Evolutionary conservation across 1,140 invertebrate genomes (phyloP), one percentile per base, ranked within the genome.

Genomic region (Nasonia vitripennis): DNA sequence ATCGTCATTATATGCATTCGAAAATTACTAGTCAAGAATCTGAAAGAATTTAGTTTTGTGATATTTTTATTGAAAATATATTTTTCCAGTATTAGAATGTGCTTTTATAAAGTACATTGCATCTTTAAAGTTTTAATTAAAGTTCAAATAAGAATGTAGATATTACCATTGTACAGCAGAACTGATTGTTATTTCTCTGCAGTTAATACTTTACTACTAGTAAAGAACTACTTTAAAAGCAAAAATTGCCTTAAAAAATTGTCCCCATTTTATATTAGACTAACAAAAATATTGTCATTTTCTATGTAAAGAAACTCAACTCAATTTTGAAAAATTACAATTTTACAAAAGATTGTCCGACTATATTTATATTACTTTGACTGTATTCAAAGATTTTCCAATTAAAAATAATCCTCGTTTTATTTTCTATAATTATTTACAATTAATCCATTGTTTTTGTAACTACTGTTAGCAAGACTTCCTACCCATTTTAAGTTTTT

Each of bases 401-500:
- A 83, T 83, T 83, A 83, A 83, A 82, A 73, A 75, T 27, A 83
- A n/a, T 62, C 27, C 51, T 83, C 20, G 77, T 45, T 77, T 78
- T 74, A 51, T 9, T 82, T 83, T 78, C 27, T 75, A 85, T 14
- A 71, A 79, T 81, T 81, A 81, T 85, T 84, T 74, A 84, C 51
- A 84, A 73, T 55, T 79, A 41, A 37, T 84, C 45, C 41, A 79
- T 67, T 10, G 31, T 84, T 84, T 78, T 77, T 84, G 70, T 78
- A 51, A 75, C 9, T 55, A 51, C 79, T 73, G 55, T 55, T 41
- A 73, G 37, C n/a, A 68, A 83, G 41, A 85, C 84, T 80, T 81
- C 87, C 73, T 88, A 87, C 86, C 87, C 85, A 55, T 80, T 86
- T 80, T 89, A 84, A 17, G 14, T 23, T 81, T 79, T 62, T 71